Base-by-base conservation (phyloP, 2,113 vertebrate species). In the Turdus rufiventris region DNA sequence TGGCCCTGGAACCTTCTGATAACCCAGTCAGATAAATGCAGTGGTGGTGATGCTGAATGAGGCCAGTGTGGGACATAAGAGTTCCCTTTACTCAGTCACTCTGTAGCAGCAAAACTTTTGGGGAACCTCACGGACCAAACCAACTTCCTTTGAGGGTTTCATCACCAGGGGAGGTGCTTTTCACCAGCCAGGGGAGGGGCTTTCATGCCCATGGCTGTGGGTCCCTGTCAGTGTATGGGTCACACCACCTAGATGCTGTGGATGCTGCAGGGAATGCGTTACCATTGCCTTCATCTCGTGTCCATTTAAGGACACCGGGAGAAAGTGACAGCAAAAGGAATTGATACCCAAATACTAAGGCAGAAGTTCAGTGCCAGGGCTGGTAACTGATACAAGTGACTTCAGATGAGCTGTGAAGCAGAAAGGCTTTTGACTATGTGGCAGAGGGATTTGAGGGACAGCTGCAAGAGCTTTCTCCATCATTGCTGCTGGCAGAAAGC, bases 361-460 rank as follows among this genome's bases (percentile, higher is more conserved):
- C 70, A 92, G 58, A 61, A 90, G 42, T 43, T 88, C 11, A 2
- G 31, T 53, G 73, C 47, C 0, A 1, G 53, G 18, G 31, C 50
- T 5, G 5, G 54, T 94, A 87, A 89, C 50, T 21, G 86, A 94
- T 87, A 94, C 53, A 47, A 91, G 82, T 60, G 51, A 57, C 48
- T 84, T 12, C 47, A 81, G 92, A 91, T 3, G 11, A 93, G 53
- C 48, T 29, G 13, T 54, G 77, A 91, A 77, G 82, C 83, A 87
- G 91, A 84, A 88, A 62, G 6, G 11, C 40, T 63, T 95, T 60
- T 84, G 68, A 70, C 60, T 65, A 10, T 56, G 76, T 6, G 1
- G 65, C 82, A 50, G 47, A 10, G 61, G 47, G 89, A 84, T 94
- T 81, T 87, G 93, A 94, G 85, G 57, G 93, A 86, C 96, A 95